A percentile compares a stretch with the other conserved stretches of the same genome.
phyloP scores from a whole-genome alignment of 2,888 invertebrate species.

The Hydriomena furcata region DNA sequence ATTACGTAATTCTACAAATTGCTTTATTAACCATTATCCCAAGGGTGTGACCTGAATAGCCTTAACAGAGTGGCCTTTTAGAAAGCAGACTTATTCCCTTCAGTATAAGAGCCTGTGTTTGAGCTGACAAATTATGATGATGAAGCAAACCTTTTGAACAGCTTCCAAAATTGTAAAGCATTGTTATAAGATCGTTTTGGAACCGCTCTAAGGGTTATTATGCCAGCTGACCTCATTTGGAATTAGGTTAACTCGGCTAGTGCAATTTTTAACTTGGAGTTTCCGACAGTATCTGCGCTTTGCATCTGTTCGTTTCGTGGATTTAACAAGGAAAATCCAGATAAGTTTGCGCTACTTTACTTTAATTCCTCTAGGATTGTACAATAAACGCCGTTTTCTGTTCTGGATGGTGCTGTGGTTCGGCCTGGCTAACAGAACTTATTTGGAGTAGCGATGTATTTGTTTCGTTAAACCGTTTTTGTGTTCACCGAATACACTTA shows the following conservation, averaged over 20 bases:
- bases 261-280: conserved; percentile 30
- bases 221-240: conserved; percentile 30
- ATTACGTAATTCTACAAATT: conserved; percentile 4
- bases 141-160: conserved; percentile 28
- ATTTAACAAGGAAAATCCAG: conserved; percentile 9
- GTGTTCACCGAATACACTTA: too few species aligned
- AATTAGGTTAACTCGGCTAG: conserved; percentile 33
- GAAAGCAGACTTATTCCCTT: neutral
- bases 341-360: conserved; percentile 8
- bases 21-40: neutral
- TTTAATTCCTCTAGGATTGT: neutral
- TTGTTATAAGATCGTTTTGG: conserved; percentile 12
- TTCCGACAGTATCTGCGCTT: conserved; percentile 26
- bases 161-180: conserved; percentile 14
- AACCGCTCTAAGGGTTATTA: conserved; percentile 26
- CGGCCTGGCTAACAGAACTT: too few species aligned
- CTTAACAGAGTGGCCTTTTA: neutral
- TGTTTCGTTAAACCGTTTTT: too few species aligned
- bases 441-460: too few species aligned
- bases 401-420: neutral
- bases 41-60: neutral
- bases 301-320: conserved; percentile 23
- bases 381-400: neutral
- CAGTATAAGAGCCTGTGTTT: neutral
- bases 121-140: conserved; percentile 14